Evolutionary conservation across 2,797 vertebrate species (phyloP).

Genomic region (Pygocentrus nattereri): DNA sequence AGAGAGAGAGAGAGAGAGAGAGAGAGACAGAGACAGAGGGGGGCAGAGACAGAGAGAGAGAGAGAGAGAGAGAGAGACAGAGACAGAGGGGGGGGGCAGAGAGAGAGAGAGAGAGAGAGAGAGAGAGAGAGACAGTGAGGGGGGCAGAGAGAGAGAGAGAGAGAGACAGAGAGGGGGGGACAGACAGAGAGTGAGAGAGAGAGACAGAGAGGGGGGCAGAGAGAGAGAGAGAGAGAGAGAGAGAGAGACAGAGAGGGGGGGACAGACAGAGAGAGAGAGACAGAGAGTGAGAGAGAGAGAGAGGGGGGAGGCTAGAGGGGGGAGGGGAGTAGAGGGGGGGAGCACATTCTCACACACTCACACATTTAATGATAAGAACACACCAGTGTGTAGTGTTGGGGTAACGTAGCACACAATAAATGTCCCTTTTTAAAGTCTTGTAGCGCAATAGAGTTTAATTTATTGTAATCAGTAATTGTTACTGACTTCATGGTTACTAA

Average conservation of each 20-base stretch:
- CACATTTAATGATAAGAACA: constrained; percentile 57
- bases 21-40: no score
- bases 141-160: constrained; percentile 58
- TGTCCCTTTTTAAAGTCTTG: neutral
- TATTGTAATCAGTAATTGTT: no score
- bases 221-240: constrained; percentile 61
- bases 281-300: constrained; percentile 61
- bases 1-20: constrained; percentile 61
- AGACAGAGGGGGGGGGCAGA: no score
- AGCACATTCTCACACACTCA: constrained; percentile 60
- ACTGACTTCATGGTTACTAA: no score
- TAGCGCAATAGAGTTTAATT: no score
- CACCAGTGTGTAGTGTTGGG: neutral
- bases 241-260: constrained; percentile 36
- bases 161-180: constrained; percentile 64
- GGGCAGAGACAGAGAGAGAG: constrained; percentile 62
- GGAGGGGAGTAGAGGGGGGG: no score
- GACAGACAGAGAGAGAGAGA: constrained; percentile 46
- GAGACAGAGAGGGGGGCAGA: constrained; percentile 65
- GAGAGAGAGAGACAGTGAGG: no score
- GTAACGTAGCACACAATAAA: no score
- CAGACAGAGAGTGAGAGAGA: constrained; percentile 58
- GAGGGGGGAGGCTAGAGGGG: constrained; percentile 14
- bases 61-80: constrained; percentile 60
- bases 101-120: constrained; percentile 60